Conservation (phyloP, 2,888 invertebrate species). For the Campaea margaritaria region DNA sequence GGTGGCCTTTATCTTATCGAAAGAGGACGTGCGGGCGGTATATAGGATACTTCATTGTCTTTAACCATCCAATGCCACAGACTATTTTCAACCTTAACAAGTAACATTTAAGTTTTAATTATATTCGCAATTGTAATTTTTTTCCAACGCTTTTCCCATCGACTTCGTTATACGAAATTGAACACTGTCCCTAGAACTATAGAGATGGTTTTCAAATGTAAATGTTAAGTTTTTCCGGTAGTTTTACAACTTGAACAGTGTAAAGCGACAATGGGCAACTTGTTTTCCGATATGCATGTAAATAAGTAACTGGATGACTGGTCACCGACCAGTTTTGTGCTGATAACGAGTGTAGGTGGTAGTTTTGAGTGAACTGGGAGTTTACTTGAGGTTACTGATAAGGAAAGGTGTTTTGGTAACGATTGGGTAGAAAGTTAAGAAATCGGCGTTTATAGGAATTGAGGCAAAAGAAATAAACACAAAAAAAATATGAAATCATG, state of each 20-base stretch:
- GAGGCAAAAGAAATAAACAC: too few species aligned
- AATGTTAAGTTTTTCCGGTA: slow-evolving; percentile 69
- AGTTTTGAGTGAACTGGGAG: slow-evolving; percentile 37
- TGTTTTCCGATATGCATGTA: slow-evolving; percentile 81
- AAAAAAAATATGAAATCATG: too few species aligned
- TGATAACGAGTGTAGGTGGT: slow-evolving; percentile 58
- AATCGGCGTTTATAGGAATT: too few species aligned
- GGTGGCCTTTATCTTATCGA: slow-evolving; percentile 83
- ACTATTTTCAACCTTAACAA: slow-evolving; percentile 46
- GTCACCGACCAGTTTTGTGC: slow-evolving; percentile 73
- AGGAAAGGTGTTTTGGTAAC: slow-evolving; percentile 17
- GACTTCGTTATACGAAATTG: slow-evolving; percentile 33
- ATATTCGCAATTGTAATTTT: slow-evolving; percentile 34
- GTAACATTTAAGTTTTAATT: slow-evolving; percentile 35
- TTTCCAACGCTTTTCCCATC: slow-evolving; percentile 62
- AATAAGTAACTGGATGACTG: slow-evolving; percentile 80
- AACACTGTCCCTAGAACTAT: slow-evolving; percentile 16
- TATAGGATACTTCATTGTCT: slow-evolving; percentile 74
- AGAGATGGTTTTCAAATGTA: slow-evolving; percentile 52
- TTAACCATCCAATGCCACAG: slow-evolving; percentile 49
- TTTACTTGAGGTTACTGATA: slow-evolving; percentile 42
- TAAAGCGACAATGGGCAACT: slow-evolving; percentile 78
- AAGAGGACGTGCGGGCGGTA: slow-evolving; percentile 84
- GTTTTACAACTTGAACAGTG: slow-evolving; percentile 68
- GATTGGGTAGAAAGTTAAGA: slow-evolving; percentile 24